Conservation (phyloP, 2,113 vertebrate species). For the Nesoenas mayeri region DNA sequence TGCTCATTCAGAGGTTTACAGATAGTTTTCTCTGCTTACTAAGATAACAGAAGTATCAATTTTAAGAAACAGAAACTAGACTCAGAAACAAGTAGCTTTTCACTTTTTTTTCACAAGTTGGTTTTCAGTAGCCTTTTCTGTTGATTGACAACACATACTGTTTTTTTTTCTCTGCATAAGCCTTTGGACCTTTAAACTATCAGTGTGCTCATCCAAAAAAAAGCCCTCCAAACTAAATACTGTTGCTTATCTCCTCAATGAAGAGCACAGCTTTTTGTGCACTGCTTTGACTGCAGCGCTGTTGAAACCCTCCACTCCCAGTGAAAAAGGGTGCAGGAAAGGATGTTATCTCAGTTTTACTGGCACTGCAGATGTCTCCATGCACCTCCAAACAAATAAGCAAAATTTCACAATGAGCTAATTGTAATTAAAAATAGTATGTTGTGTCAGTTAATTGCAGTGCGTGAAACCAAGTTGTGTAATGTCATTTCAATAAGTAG, state of each 20-base stretch:
- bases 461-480: not conserved
- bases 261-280: not conserved
- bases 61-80: constrained; percentile 55
- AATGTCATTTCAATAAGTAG: constrained; percentile 17
- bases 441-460: constrained; percentile 33
- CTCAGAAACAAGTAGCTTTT: constrained; percentile 16
- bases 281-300: not conserved
- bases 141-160: not conserved
- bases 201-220: not conserved
- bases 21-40: constrained; percentile 47
- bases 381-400: not conserved
- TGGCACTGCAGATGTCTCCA: not conserved
- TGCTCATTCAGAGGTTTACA: constrained; percentile 34
- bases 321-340: not conserved
- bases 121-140: constrained; percentile 40
- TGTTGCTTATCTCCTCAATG: not conserved
- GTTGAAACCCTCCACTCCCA: not conserved
- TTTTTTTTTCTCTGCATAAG: not conserved
- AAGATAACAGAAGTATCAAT: constrained; percentile 62
- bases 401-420: not conserved
- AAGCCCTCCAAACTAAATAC: not conserved
- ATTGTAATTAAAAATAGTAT: constrained; percentile 19
- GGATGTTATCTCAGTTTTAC: not conserved
- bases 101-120: constrained; percentile 15
- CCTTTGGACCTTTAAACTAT: not conserved